Evolutionary conservation across 2,113 vertebrate species (phyloP).

Genomic region (Crotophaga sulcirostris): DNA sequence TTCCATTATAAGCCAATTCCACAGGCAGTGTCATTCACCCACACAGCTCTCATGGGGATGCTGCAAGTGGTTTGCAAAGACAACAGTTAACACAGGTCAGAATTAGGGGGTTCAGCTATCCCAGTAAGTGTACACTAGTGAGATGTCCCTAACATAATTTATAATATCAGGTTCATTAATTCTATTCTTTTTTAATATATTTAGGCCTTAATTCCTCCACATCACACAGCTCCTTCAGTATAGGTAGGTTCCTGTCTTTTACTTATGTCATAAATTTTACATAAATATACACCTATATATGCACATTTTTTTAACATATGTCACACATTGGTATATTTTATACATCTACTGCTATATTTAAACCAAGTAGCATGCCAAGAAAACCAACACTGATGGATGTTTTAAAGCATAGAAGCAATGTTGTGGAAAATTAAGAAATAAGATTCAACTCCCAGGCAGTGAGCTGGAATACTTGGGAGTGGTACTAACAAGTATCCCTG

Average conservation of each 20-base stretch:
- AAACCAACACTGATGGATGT: background rate
- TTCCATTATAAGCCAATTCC: background rate
- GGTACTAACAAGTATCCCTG: background rate
- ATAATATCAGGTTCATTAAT: background rate
- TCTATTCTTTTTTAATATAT: background rate
- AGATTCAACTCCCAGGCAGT: background rate
- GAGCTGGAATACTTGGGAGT: background rate
- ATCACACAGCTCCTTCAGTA: background rate
- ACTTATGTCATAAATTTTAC: background rate
- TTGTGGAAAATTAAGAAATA: background rate
- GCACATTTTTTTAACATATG: background rate
- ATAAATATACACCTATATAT: background rate
- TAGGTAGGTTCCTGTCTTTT: background rate
- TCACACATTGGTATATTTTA: background rate
- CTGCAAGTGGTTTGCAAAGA: background rate
- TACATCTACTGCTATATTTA: background rate
- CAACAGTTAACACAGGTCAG: background rate
- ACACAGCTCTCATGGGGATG: background rate
- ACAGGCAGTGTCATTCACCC: background rate
- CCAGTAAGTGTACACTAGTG: background rate
- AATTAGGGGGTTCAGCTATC: background rate
- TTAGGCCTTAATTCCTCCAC: background rate
- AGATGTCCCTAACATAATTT: background rate
- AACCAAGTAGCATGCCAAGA: background rate
- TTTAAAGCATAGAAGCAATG: background rate